Percentiles rank a stretch among this genome's conserved stretches.
phyloP scores from a whole-genome alignment of 2,797 vertebrate genomes.

The Pyrocephalus nanus region DNA sequence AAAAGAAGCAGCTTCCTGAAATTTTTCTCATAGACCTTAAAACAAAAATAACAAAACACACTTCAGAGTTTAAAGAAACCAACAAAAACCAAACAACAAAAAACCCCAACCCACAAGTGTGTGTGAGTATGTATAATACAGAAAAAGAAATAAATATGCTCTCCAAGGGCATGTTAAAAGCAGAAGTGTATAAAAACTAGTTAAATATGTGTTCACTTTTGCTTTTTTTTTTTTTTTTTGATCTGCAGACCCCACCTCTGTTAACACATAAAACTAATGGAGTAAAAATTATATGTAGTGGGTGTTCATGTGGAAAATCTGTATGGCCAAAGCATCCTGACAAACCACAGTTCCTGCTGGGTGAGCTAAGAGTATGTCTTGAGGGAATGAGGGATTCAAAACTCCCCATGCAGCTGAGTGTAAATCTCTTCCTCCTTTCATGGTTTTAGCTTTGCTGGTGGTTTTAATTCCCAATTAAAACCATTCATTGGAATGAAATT shows the following conservation, averaged over 20 bases:
- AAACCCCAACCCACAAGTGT: background rate
- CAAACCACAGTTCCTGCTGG: background rate
- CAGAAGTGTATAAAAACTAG: background rate
- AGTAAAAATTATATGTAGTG: background rate
- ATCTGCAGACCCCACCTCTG: background rate
- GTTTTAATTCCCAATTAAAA: conserved; percentile 19
- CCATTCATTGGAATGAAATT: background rate
- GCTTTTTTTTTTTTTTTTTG: background rate
- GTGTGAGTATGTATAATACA: background rate
- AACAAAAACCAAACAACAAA: background rate
- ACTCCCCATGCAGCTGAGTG: background rate
- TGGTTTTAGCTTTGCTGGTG: conserved; percentile 13
- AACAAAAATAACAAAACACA: background rate
- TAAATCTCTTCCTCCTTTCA: conserved; percentile 45
- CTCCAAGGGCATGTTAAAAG: background rate
- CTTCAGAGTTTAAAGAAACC: background rate
- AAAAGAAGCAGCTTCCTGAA: background rate
- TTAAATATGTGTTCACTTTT: background rate
- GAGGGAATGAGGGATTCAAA: conserved; percentile 10
- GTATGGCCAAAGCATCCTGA: background rate
- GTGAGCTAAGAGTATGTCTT: conserved; percentile 22
- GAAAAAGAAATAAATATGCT: background rate
- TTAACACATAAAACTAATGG: background rate
- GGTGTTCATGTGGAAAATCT: background rate
- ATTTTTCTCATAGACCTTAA: background rate